These are phyloP conservation scores for Amphiduros pacificus DNA, from an alignment of 2,888 invertebrate genomes.

Conservation along the genomic window DNA sequence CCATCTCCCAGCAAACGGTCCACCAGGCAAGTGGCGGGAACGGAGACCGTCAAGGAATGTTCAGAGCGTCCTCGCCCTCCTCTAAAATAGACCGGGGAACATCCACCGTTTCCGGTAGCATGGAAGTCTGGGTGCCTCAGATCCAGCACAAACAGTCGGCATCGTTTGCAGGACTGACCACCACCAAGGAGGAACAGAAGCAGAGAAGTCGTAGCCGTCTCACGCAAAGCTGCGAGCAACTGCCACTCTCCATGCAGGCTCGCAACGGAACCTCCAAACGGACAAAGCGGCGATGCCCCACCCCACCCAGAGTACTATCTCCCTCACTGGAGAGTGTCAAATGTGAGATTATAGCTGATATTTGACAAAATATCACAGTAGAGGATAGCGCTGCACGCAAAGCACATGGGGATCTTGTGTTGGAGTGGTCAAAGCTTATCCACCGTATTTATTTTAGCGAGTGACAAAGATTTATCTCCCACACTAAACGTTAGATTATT, in stretches of 20 bases:
- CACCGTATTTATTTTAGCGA: no score
- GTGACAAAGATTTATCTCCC: no score
- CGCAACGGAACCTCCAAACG: not conserved
- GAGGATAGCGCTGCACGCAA: no score
- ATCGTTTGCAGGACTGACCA: conserved; percentile 10
- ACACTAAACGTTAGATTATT: no score
- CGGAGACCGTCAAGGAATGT: no score
- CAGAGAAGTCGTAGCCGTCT: not conserved
- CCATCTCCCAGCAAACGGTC: not conserved
- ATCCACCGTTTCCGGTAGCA: not conserved
- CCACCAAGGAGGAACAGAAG: not conserved
- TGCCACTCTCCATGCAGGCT: not conserved
- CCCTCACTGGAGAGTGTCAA: conserved; percentile 22
- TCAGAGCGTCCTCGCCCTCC: no score
- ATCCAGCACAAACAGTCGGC: conserved; percentile 12
- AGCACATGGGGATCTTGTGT: no score
- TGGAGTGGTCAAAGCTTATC: no score
- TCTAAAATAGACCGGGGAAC: not conserved
- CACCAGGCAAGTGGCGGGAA: not conserved
- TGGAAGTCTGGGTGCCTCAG: conserved; percentile 18
- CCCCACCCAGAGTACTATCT: conserved; percentile 30
- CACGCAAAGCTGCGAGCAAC: conserved; percentile 22
- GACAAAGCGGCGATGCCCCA: conserved; percentile 22
- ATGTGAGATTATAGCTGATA: conserved; percentile 23
- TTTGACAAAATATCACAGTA: conserved; percentile 13